Base-by-base conservation (phyloP, 2,888 invertebrate species). In the Ormyrus labotus region DNA sequence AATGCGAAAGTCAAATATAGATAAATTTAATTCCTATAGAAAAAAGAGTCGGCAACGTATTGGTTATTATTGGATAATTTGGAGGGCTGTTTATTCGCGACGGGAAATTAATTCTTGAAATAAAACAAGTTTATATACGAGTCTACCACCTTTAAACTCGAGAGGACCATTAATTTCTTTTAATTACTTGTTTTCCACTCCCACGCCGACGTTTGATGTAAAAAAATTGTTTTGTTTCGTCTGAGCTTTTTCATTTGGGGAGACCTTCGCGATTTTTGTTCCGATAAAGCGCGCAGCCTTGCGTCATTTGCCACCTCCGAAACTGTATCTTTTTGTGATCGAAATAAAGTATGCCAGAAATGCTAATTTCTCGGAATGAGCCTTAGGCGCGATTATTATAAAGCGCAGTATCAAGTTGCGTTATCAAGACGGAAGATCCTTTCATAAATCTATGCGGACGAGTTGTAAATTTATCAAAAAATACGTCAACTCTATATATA, bases 281-380 rank as follows among this genome's bases (percentile, higher is more conserved):
- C 51, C 48, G 79, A 79, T 79, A 79, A 73, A 13, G 6, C 68
- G 6, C 68, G 5, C 13, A 6, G 0, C 19, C 64, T 10, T 65
- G 68, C 60, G 63, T 75, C 60, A 71, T 75, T 75, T 67, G 71
- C 71, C 71, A 72, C 64, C 67, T 68, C 55, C 55, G 53, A 71
- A 70, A n/a, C 13, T 50, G 51, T 53, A 51, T 69, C 76, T n/a
- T 61, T 69, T 77, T 73, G 58, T 73, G 73, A 73, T 81, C 77
- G 63, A 45, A 13, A 63, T 57, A 75, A 75, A 71, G 63, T 57
- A 67, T 60, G 70, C 65, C 47, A 76, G 75, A 60, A 75, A 64
- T 53, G 58, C 13, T 11, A 58, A 19, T 67, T 80, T 76, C 68
- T 63, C 45, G n/a, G 76, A 72, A 72, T 34, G 11, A 65, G 57